These are phyloP conservation scores for Siderastrea radians DNA, from an alignment of 92 coral and sea anemone genomes.

Conservation along the genomic window DNA sequence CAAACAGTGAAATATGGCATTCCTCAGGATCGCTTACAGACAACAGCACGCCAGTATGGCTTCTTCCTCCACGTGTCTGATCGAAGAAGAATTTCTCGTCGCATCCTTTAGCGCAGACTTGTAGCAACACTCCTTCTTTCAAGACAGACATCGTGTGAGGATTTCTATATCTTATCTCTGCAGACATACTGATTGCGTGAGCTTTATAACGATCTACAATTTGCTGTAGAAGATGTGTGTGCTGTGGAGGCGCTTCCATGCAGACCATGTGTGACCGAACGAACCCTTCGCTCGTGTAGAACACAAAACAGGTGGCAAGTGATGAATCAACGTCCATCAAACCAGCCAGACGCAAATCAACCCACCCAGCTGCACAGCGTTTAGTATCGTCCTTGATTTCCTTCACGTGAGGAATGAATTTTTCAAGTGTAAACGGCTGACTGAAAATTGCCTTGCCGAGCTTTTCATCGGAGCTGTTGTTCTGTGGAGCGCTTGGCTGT, in stretches of 20 bases:
- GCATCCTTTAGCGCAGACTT: constrained; percentile 23
- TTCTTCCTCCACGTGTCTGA: constrained; percentile 19
- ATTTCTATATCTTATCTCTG: constrained; percentile 37
- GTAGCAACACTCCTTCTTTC: constrained; percentile 37
- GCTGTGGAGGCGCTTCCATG: constrained; percentile 10
- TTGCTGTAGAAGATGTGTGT: neutral
- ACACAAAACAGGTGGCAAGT: constrained; percentile 27
- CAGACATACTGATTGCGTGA: constrained; percentile 27
- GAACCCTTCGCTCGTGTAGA: constrained; percentile 10
- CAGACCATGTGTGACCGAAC: constrained; percentile 24
- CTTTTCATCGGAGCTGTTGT: neutral
- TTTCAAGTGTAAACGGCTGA: constrained; percentile 33
- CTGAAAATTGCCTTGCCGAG: constrained; percentile 10
- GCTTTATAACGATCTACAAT: constrained; percentile 9
- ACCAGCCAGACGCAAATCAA: constrained; percentile 14
- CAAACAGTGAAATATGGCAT: constrained; percentile 32
- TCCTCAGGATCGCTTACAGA: constrained; percentile 30
- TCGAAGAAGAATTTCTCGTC: constrained; percentile 38
- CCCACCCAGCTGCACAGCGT: constrained; percentile 7
- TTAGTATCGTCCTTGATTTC: constrained; percentile 17
- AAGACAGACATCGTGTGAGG: constrained; percentile 24
- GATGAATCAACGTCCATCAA: constrained; percentile 33
- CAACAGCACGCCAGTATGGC: constrained; percentile 31
- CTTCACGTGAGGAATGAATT: constrained; percentile 10
- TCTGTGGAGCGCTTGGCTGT: neutral